A percentile compares a stretch with the other conserved stretches of the same genome.
Evolutionary conservation across 2,113 vertebrate genomes (phyloP).

Genomic region (Zeus faber): DNA sequence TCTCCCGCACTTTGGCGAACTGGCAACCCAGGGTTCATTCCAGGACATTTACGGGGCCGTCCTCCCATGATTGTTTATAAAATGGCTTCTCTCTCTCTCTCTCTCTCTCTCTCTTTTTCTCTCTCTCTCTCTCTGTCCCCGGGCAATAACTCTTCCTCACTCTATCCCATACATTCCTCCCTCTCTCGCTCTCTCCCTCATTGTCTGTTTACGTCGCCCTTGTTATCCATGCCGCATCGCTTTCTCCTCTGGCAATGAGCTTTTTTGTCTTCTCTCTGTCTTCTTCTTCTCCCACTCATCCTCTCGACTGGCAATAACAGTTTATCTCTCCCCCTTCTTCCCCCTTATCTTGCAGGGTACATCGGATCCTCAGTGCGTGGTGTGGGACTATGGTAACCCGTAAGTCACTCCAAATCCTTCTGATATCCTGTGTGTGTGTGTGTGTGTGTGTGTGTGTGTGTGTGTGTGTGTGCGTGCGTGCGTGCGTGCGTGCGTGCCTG

Average conservation of each 20-base stretch:
- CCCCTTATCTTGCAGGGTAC: slow-evolving; percentile 82
- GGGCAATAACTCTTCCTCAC: slow-evolving; percentile 44
- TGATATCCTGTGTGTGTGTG: background rate
- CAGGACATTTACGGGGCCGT: slow-evolving; percentile 31
- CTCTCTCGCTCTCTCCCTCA: slow-evolving; percentile 34
- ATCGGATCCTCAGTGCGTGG: slow-evolving; percentile 89
- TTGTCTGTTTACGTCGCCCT: slow-evolving; percentile 63
- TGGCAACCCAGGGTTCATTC: slow-evolving; percentile 17
- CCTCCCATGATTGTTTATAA: slow-evolving; percentile 40
- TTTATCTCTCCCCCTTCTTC: background rate
- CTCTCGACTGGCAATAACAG: no score
- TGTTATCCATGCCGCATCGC: slow-evolving; percentile 49
- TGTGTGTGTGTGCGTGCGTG: slow-evolving; percentile 4
- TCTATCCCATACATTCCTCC: slow-evolving; percentile 6
- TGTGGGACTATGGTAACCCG: slow-evolving; percentile 93
- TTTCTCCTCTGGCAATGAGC: slow-evolving; percentile 51
- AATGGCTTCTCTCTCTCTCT: background rate
- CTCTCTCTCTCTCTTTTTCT: slow-evolving; percentile 13
- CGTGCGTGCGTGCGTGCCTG: slow-evolving; percentile 17
- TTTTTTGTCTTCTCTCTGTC: slow-evolving; percentile 36
- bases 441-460: background rate
- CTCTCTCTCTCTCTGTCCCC: slow-evolving; percentile 23
- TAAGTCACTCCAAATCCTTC: slow-evolving; percentile 73
- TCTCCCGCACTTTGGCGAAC: no score
- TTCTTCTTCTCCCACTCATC: background rate